These are phyloP conservation scores for Catostylus mosaicus DNA, from an alignment of 30 jellyfish, hydroid and myxozoan genomes.

Conservation along the genomic window DNA sequence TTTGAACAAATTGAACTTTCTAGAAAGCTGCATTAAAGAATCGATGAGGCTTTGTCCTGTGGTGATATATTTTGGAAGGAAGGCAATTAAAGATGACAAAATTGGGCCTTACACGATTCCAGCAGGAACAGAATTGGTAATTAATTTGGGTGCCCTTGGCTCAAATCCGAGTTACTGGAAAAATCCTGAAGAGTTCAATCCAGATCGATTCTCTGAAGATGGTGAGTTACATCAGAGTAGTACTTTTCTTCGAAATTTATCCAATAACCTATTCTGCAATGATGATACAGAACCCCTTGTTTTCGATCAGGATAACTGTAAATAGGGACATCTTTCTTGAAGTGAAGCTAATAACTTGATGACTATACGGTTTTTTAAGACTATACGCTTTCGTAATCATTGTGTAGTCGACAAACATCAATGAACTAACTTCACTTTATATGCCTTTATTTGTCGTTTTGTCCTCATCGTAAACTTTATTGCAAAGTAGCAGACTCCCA, in stretches of 20 bases:
- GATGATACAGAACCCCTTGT: not conserved
- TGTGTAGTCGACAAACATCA: too few relatives aligned
- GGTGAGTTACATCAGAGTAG: not conserved
- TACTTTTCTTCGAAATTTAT: not conserved
- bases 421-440: too few relatives aligned
- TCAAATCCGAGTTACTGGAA: conserved; percentile 35
- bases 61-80: conserved; percentile 13
- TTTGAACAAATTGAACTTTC: conserved; percentile 20
- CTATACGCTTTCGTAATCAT: too few relatives aligned
- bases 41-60: conserved; percentile 56
- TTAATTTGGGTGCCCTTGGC: not conserved
- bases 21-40: conserved; percentile 48
- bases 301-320: not conserved
- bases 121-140: not conserved
- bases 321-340: not conserved
- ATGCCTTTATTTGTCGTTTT: too few relatives aligned
- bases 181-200: conserved; percentile 36
- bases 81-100: conserved; percentile 1
- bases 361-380: too few relatives aligned
- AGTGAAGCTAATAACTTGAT: too few relatives aligned
- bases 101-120: conserved; percentile 43
- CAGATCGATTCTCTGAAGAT: conserved; percentile 30
- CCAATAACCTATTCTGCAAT: not conserved
- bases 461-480: too few relatives aligned
- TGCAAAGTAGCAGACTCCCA: too few relatives aligned